Percentiles rank a stretch among this genome's conserved stretches.
Conservation (phyloP, 2,888 invertebrate species). For the Eristalis tenax region DNA sequence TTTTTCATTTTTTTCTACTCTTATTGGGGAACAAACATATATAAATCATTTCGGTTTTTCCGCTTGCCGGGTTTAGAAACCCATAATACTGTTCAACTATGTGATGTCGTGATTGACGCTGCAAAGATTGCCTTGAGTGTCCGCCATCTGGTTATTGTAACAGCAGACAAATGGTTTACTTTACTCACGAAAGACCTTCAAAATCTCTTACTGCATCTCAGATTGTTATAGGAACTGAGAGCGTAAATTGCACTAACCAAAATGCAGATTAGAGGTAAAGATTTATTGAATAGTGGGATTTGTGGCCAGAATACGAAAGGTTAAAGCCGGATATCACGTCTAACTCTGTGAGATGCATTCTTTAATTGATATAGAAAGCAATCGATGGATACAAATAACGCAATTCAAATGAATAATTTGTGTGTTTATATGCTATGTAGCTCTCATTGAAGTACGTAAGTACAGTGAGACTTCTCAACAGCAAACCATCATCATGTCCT, state of each 20-base stretch:
- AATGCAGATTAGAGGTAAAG: conserved; percentile 9
- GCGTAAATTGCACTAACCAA: conserved; percentile 18
- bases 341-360: not conserved
- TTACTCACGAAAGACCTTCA: conserved; percentile 57
- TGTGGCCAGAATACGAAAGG: not conserved
- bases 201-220: conserved; percentile 31
- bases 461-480: no score
- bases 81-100: not conserved
- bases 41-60: conserved; percentile 61
- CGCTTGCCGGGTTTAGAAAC: conserved; percentile 57
- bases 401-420: no score
- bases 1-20: not conserved
- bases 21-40: not conserved
- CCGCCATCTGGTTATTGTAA: conserved; percentile 47
- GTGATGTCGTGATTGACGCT: conserved; percentile 24
- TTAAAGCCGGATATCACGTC: not conserved
- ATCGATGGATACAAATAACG: no score
- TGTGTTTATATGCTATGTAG: no score
- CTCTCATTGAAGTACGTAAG: no score
- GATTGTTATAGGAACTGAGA: conserved; percentile 33
- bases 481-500: no score
- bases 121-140: conserved; percentile 31
- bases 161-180: conserved; percentile 37
- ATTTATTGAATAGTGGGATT: conserved; percentile 30
- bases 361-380: no score